Conservation (phyloP, 2,113 vertebrate species). For the Rhagologus leucostigma region DNA sequence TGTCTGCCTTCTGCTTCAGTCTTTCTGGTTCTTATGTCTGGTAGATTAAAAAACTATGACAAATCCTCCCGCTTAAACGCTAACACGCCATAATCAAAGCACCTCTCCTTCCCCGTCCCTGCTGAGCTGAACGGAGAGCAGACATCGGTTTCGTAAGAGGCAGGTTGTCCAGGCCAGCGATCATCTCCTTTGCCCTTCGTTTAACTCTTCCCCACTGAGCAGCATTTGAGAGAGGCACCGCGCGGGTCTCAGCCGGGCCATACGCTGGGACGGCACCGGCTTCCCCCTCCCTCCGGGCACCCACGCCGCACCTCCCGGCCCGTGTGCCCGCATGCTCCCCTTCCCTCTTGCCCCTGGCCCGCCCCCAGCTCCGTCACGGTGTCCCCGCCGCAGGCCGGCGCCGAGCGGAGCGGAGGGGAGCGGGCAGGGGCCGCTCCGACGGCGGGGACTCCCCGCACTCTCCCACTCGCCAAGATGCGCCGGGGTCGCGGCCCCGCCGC, state of each 20-base stretch:
- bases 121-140: not conserved
- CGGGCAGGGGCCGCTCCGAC: not conserved
- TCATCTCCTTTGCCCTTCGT: fast-evolving
- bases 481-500: too few species aligned
- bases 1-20: not conserved
- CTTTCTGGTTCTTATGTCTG: not conserved
- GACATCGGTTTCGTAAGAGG: fast-evolving
- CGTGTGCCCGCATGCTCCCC: not conserved
- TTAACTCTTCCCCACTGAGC: too few species aligned
- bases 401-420: not conserved
- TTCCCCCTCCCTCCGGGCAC: fast-evolving
- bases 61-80: fast-evolving
- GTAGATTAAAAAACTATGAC: not conserved
- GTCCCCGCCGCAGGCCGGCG: not conserved
- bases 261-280: fast-evolving
- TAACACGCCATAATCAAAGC: fast-evolving
- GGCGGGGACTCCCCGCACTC: not conserved
- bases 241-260: fast-evolving
- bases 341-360: too few species aligned
- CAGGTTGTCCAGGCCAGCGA: fast-evolving
- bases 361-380: not conserved
- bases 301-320: not conserved
- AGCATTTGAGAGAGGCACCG: fast-evolving
- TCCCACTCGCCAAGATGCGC: fast-evolving
- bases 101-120: not conserved